phyloP scores from a whole-genome alignment of 2,888 invertebrate genomes.

The Dolomedes plantarius region DNA sequence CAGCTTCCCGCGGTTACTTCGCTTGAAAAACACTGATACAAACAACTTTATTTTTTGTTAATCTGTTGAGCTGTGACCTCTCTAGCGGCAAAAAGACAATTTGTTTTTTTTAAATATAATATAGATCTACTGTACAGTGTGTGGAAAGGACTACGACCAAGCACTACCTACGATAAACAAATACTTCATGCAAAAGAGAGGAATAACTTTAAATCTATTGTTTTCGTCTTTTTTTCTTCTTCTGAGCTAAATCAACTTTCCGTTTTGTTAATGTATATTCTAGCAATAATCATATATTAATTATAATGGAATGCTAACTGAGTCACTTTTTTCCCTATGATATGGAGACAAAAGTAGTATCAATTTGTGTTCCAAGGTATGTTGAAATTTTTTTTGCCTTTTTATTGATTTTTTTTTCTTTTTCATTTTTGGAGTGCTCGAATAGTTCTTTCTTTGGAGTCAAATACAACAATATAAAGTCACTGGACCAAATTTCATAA shows the following conservation, averaged over 20 bases:
- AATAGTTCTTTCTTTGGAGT: slow-evolving; percentile 58
- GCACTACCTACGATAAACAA: slow-evolving; percentile 67
- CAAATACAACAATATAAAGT: slow-evolving; percentile 69
- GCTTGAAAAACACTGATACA: slow-evolving; percentile 69
- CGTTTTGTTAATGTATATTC: slow-evolving; percentile 47
- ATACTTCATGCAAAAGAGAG: slow-evolving; percentile 71
- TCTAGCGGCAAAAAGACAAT: slow-evolving; percentile 39
- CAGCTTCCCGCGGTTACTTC: slow-evolving; percentile 60
- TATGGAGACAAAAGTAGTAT: slow-evolving; percentile 70
- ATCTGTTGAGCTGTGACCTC: slow-evolving; percentile 54
- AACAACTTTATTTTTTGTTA: slow-evolving; percentile 45
- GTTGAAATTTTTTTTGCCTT: slow-evolving; percentile 42
- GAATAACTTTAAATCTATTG: slow-evolving; percentile 66
- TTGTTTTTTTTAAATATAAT: slow-evolving; percentile 52
- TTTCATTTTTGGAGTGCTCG: slow-evolving; percentile 40
- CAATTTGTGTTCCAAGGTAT: slow-evolving; percentile 58
- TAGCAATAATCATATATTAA: slow-evolving; percentile 38
- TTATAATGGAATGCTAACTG: slow-evolving; percentile 62
- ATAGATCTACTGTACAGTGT: slow-evolving; percentile 62
- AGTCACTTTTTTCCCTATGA: slow-evolving; percentile 65
- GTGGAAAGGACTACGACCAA: slow-evolving; percentile 66
- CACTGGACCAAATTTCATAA: slow-evolving; percentile 65
- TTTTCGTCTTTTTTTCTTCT: slow-evolving; percentile 39
- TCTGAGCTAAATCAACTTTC: slow-evolving; percentile 53
- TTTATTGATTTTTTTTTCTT: slow-evolving; percentile 13